Base-by-base conservation (phyloP, 1,140 invertebrate species). In the Tachypleus tridentatus region DNA sequence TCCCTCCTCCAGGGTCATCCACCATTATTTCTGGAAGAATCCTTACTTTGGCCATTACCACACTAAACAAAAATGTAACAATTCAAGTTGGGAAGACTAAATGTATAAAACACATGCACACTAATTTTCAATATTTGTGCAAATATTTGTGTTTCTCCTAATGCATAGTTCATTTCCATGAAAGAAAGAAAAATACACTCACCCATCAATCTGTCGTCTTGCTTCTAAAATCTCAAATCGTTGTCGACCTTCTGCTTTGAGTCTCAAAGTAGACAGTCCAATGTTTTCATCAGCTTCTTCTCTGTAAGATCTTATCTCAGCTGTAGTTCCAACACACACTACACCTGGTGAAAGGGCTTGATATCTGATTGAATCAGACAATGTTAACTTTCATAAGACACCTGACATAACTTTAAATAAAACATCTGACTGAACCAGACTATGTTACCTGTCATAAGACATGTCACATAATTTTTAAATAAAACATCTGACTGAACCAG, bases 251-350 rank as follows among this genome's bases (percentile, higher is more conserved):
- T 82, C 82, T 4, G 85, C 84, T 75, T 85, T 85, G 5, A 79
- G 71, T 60, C 73, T 70, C 0, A 77, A 65, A 48, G 71, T 72
- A 57, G 72, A 72, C 6, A 77, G 64, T 7, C 76, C 76, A 54
- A 75, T 71, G 7, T 56, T 56, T 11, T 75, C 73, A 72, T 78
- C 74, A 8, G 82, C 77, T 60, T 80, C 80, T 66, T 82, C 78
- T 65, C 78, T 79, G 68, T 82, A 85, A 63, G 84, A 84, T 68
- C 83, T 84, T 50, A 87, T 84, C 75, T 87, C 85, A n/a, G 84
- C 85, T n/a, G 85, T 86, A 49, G 84, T 86, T 29, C 85, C 85
- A 64, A 86, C 29, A 29, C 29, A 29, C 29, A 29, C 29, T 29
- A 29, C 29, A 29, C 29, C 29, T 29, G 29, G 29, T 29, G 29